These are phyloP conservation scores for Drosophila insularis DNA, from an alignment of 1,140 invertebrate species.

Conservation along the genomic window DNA sequence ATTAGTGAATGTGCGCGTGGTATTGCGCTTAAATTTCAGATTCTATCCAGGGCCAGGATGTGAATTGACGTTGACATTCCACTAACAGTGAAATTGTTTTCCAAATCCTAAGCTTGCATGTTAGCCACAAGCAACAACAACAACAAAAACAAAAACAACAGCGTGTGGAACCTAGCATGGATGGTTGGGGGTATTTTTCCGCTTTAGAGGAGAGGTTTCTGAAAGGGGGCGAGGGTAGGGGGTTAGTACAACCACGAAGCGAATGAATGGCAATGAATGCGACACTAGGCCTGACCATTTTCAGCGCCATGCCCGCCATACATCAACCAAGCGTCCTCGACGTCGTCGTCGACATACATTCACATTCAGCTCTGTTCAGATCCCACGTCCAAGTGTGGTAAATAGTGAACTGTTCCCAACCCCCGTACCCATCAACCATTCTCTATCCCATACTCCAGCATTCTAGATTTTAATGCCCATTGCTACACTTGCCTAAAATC, in stretches of 20 bases:
- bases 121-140: slow-evolving; percentile 68
- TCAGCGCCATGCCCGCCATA: slow-evolving; percentile 67
- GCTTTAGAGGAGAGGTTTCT: background rate
- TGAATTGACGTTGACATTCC: slow-evolving; percentile 75
- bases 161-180: background rate
- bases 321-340: slow-evolving; percentile 43
- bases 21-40: slow-evolving; percentile 66
- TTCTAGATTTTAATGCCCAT: background rate
- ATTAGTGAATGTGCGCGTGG: slow-evolving; percentile 71
- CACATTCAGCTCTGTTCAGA: slow-evolving; percentile 23
- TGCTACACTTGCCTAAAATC: background rate
- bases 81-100: slow-evolving; percentile 79
- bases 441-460: background rate
- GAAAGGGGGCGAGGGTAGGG: background rate
- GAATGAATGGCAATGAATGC: slow-evolving; percentile 78
- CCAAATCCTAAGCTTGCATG: slow-evolving; percentile 78
- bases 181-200: background rate
- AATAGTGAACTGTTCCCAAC: slow-evolving; percentile 63
- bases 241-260: slow-evolving; percentile 56
- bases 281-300: slow-evolving; percentile 66
- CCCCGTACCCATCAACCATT: background rate
- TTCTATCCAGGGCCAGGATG: slow-evolving; percentile 35
- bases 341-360: slow-evolving; percentile 12
- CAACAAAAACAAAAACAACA: slow-evolving; percentile 34
- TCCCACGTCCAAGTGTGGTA: slow-evolving; percentile 64